Evolutionary conservation across 2,797 vertebrate species (phyloP).

Genomic region (Alosa sapidissima): DNA sequence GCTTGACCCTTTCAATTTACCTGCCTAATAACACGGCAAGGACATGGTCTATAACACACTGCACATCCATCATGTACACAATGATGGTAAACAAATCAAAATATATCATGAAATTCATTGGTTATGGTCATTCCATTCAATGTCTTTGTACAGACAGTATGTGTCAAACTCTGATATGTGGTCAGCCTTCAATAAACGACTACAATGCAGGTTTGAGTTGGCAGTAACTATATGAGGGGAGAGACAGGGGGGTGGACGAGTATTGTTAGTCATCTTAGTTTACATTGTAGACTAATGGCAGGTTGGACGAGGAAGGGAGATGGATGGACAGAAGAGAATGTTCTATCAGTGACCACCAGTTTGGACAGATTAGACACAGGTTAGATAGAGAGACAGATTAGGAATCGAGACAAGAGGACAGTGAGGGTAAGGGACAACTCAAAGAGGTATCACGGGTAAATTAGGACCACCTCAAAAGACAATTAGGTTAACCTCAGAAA

Average conservation of each 20-base stretch:
- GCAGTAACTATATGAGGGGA: conserved; percentile 24
- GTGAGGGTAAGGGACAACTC: neutral
- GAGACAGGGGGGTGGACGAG: conserved; percentile 8
- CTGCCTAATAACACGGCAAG: neutral
- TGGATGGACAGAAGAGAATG: neutral
- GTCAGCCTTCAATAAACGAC: neutral
- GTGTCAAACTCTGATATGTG: conserved; percentile 17
- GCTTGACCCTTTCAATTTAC: neutral
- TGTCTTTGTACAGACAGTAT: conserved; percentile 18
- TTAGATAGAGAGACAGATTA: neutral
- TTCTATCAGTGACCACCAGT: conserved; percentile 9
- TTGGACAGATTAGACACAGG: neutral
- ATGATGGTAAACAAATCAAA: neutral
- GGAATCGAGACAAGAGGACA: neutral
- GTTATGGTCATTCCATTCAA: neutral
- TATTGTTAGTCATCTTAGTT: conserved; percentile 25
- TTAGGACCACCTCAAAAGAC: neutral
- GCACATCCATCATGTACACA: neutral
- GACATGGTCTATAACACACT: neutral
- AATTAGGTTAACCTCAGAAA: neutral
- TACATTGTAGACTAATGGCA: neutral
- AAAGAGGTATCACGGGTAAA: neutral
- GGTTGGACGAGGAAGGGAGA: neutral
- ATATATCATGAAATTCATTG: conserved; percentile 9
- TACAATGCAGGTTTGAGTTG: conserved; percentile 5